Conservation (phyloP, 2,113 vertebrate species). For the Desmodus rotundus region DNA sequence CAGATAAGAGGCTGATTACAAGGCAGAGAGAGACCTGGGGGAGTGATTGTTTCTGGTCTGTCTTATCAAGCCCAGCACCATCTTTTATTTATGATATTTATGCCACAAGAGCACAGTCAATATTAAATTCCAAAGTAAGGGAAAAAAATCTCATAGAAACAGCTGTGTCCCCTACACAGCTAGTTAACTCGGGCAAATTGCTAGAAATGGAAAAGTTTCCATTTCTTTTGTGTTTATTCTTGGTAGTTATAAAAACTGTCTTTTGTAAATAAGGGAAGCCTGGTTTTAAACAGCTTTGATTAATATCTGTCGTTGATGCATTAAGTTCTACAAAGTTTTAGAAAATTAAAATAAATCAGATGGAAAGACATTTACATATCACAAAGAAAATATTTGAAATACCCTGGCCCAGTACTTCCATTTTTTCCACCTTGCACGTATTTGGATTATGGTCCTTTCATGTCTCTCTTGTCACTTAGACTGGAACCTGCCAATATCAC, state of each 20-base stretch:
- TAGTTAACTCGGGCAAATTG: slow-evolving; percentile 47
- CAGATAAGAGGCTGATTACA: slow-evolving; percentile 27
- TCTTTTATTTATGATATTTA: slow-evolving; percentile 42
- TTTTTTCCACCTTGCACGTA: neutral
- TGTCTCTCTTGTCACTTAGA: neutral
- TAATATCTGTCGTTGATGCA: slow-evolving; percentile 4
- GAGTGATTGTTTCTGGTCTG: slow-evolving; percentile 39
- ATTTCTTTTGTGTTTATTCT: slow-evolving; percentile 68
- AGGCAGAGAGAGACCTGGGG: neutral
- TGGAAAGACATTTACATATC: neutral
- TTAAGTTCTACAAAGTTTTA: neutral
- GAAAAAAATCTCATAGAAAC: slow-evolving; percentile 49
- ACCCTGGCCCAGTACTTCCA: neutral
- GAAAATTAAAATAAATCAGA: slow-evolving; percentile 17
- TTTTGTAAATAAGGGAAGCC: slow-evolving; percentile 67
- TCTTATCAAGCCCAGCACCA: slow-evolving; percentile 35
- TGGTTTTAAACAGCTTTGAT: slow-evolving; percentile 63
- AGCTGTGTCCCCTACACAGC: slow-evolving; percentile 57
- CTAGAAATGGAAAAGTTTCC: slow-evolving; percentile 65
- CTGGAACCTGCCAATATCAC: neutral
- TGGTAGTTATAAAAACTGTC: slow-evolving; percentile 57
- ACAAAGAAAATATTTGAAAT: neutral
- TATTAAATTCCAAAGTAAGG: slow-evolving; percentile 44
- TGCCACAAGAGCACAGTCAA: slow-evolving; percentile 22
- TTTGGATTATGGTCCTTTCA: neutral